Conservation (phyloP, 2,797 vertebrate species). For the Chaetophractus vellerosus region DNA sequence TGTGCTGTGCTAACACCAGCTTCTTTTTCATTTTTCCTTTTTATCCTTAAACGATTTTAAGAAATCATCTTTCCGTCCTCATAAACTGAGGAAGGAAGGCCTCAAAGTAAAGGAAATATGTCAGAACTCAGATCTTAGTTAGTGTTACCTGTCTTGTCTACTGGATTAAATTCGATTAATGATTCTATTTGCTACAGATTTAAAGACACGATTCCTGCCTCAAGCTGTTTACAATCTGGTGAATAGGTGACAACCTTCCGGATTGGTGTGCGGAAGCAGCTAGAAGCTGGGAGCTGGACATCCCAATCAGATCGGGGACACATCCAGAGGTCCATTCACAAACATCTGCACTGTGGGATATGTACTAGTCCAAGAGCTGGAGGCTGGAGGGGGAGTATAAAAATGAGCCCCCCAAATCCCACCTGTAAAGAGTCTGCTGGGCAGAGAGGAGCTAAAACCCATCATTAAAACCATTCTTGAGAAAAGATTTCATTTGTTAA, state of each 20-base stretch:
- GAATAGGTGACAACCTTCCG: background rate
- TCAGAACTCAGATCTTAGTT: background rate
- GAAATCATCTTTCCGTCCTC: background rate
- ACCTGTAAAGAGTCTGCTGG: no score
- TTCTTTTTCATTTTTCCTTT: slow-evolving; percentile 14
- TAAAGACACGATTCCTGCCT: background rate
- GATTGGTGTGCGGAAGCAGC: background rate
- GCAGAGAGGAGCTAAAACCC: background rate
- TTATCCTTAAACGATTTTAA: slow-evolving; percentile 60
- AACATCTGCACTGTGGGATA: background rate
- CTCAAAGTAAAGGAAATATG: background rate
- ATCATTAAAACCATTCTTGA: background rate
- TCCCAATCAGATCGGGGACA: background rate
- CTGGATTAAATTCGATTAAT: background rate
- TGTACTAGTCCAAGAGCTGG: background rate
- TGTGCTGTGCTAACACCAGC: background rate
- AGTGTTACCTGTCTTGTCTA: background rate
- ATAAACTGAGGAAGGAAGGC: background rate
- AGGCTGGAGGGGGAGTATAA: background rate
- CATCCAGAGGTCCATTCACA: background rate
- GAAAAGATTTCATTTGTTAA: background rate
- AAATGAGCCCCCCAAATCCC: background rate
- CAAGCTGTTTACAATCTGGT: background rate
- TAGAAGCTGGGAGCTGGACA: background rate
- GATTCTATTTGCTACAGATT: background rate